Percentiles rank a stretch among this genome's conserved stretches.
Conservation (phyloP, 2,797 vertebrate genomes). For the Xiphorhynchus erythropygius region DNA sequence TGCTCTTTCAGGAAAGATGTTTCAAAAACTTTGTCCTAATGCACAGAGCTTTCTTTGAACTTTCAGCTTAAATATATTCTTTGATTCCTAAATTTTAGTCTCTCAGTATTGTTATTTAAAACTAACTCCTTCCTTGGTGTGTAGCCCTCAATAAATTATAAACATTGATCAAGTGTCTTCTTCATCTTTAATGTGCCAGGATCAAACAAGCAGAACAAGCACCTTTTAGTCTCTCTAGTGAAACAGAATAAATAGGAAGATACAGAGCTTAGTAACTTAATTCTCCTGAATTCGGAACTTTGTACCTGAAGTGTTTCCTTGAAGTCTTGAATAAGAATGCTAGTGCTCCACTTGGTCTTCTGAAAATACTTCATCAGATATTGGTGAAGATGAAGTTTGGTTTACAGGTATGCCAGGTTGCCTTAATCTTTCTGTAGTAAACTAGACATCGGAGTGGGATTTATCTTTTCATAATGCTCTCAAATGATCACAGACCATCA, state of each 20-base stretch:
- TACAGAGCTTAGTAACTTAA: neutral
- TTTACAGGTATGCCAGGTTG: neutral
- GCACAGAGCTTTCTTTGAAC: neutral
- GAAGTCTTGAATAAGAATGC: neutral
- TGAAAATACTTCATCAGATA: neutral
- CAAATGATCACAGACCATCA: neutral
- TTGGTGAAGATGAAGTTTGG: neutral
- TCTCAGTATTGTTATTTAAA: neutral
- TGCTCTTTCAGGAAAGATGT: neutral
- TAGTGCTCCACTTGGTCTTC: neutral
- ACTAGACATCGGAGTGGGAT: neutral
- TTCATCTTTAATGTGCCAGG: neutral
- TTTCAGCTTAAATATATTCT: neutral
- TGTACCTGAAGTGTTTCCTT: neutral
- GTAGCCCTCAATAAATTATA: conserved; percentile 1
- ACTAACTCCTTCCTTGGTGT: neutral
- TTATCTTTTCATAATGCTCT: neutral
- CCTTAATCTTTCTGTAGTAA: neutral
- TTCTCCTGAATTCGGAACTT: neutral
- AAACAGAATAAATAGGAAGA: neutral
- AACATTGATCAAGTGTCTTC: neutral
- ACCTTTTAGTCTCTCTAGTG: neutral
- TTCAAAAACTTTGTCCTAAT: neutral
- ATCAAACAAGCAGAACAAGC: neutral
- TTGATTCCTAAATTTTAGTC: neutral